phyloP scores from a whole-genome alignment of 2,113 vertebrate species.

The Antidorcas marsupialis region DNA sequence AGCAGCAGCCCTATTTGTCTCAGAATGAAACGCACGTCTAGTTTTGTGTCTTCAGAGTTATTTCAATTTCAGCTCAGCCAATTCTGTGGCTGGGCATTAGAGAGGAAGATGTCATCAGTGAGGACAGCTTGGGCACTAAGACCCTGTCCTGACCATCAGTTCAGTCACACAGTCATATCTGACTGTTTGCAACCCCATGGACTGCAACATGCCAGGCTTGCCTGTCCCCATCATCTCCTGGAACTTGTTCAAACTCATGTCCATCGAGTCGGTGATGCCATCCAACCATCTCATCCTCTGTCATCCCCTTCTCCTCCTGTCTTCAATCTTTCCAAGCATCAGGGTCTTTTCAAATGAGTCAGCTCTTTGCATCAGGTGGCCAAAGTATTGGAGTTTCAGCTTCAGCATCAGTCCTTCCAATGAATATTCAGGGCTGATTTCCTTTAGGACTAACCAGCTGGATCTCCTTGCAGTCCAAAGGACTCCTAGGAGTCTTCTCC shows the following conservation, averaged over 20 bases:
- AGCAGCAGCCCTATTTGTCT: rapidly evolving
- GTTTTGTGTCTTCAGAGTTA: rapidly evolving
- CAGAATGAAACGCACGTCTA: rapidly evolving
- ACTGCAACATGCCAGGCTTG: neutral
- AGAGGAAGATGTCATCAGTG: rapidly evolving
- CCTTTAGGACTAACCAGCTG: neutral
- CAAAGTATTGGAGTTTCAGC: neutral
- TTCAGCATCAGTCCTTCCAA: neutral
- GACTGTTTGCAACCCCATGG: neutral
- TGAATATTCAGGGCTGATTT: neutral
- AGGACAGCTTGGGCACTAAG: rapidly evolving
- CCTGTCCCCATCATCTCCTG: neutral
- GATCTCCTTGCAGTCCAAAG: neutral
- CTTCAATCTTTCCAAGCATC: neutral
- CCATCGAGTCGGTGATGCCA: rapidly evolving
- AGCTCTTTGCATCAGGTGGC: neutral
- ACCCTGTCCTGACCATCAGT: rapidly evolving
- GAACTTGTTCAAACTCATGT: neutral
- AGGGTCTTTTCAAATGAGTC: neutral
- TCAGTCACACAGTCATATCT: rapidly evolving
- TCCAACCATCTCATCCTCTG: neutral
- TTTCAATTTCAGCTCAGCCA: neutral
- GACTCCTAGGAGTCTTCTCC: neutral
- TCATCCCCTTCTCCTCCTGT: neutral
- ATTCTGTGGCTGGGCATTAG: rapidly evolving